These are phyloP conservation scores for Bimastos eiseni DNA, from an alignment of 2,888 invertebrate species.

Conservation along the genomic window DNA sequence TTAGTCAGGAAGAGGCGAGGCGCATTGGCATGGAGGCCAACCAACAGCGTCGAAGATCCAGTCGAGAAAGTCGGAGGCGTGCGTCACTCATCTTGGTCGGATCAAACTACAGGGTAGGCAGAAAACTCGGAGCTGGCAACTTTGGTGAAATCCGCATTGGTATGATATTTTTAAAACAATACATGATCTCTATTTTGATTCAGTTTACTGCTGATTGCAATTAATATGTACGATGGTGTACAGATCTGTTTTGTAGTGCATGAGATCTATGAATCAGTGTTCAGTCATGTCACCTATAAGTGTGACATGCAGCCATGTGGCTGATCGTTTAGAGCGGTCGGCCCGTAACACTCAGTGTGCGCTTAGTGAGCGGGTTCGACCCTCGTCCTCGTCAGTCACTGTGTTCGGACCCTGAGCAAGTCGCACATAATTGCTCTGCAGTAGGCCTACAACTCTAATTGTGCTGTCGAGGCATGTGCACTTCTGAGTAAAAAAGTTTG, in stretches of 20 bases:
- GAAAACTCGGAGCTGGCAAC: slow-evolving; percentile 13
- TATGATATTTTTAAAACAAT: background rate
- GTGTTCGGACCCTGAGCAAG: too few relatives aligned
- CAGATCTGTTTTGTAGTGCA: background rate
- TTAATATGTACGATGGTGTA: too few relatives aligned
- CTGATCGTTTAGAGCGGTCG: too few relatives aligned
- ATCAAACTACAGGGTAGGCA: background rate
- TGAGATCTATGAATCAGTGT: background rate
- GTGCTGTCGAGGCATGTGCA: too few relatives aligned
- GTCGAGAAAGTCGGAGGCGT: background rate
- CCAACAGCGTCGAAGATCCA: background rate
- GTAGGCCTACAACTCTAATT: too few relatives aligned
- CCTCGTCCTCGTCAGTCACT: too few relatives aligned
- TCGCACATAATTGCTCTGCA: too few relatives aligned
- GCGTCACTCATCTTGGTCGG: background rate
- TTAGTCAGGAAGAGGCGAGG: background rate
- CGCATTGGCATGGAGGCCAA: background rate
- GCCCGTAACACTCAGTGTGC: too few relatives aligned
- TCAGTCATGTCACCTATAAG: background rate
- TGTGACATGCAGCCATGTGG: too few relatives aligned
- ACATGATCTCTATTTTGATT: slow-evolving; percentile 13
- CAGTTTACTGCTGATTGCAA: background rate
- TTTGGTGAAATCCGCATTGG: slow-evolving; percentile 15
- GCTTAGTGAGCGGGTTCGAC: too few relatives aligned
- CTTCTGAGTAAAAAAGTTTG: too few relatives aligned